Evolutionary conservation across 2,888 invertebrate species (phyloP), one percentile per base, ranked within the genome.

Genomic region (Acleris holmiana): DNA sequence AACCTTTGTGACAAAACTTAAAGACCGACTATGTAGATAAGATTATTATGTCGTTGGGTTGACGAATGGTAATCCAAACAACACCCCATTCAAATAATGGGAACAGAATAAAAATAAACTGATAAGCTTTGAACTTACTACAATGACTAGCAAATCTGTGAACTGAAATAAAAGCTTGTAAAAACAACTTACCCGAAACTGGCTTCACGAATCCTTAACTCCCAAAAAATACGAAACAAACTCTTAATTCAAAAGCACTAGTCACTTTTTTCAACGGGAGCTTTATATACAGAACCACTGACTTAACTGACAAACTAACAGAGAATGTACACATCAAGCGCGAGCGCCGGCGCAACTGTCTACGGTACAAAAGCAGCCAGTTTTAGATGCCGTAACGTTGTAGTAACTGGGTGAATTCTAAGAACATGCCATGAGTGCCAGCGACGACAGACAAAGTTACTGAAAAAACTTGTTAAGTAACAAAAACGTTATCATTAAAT

Each of bases 311-410:
- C 59, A 48, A 59, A 59, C 54, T 64, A 54, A 64, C 59, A 49
- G 23, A 23, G 23, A 64, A 64, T 64, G 58, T 58, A 64, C 64
- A 40, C 51, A 19, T 50, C 40, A 40, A 40, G 15, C 15, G 62
- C 13, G 25, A 44, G 54, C 41, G 25, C 54, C 55, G 41, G 47
- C 64, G 58, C 41, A 64, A 54, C 44, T 54, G 53, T 64, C 19
- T 64, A 59, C 58, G n/a, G 54, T 50, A 65, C 54, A 65, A 60
- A 60, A 65, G 65, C 35, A 35, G 41, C 54, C 55, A 54, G 59
- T 65, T 49, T 55, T 65, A 59, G 65, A 59, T 35, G 48, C 44
- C 44, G 46, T 65, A 44, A 60, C 46, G 54, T 49, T 29, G 54
- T 18, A 29, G 35, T 50, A 59, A 65, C 65, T 60, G 55, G 41